Conservation (phyloP, 1,140 invertebrate species). For the Diachasma alloeum region DNA sequence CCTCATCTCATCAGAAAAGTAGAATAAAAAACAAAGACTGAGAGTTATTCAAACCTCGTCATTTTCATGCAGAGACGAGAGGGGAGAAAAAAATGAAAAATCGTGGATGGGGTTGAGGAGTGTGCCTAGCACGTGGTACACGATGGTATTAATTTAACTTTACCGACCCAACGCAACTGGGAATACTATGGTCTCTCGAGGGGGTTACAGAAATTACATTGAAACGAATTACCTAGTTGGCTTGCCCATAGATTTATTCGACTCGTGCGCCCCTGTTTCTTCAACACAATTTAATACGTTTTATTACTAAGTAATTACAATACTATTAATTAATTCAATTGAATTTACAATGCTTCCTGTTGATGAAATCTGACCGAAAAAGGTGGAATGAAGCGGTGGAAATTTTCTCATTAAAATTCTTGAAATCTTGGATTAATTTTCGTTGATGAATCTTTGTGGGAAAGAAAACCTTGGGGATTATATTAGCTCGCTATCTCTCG, state of each 20-base stretch:
- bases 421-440: background rate
- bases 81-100: background rate
- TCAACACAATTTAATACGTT: background rate
- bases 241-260: background rate
- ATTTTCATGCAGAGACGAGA: slow-evolving; percentile 36
- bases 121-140: slow-evolving; percentile 19
- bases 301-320: background rate
- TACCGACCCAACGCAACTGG: slow-evolving; percentile 23
- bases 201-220: slow-evolving; percentile 21
- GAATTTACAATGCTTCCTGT: background rate
- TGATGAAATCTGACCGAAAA: background rate
- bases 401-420: background rate
- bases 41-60: slow-evolving; percentile 42
- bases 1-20: background rate
- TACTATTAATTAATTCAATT: background rate
- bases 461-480: too few relatives aligned
- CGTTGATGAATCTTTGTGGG: background rate
- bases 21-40: background rate
- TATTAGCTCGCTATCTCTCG: too few relatives aligned
- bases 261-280: background rate
- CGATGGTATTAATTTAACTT: slow-evolving; percentile 50
- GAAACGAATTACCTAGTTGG: slow-evolving; percentile 13
- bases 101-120: background rate
- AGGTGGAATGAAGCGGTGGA: background rate
- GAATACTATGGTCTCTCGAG: slow-evolving; percentile 11